A percentile compares a stretch with the other conserved stretches of the same genome.
phyloP scores from a whole-genome alignment of 2,113 vertebrate genomes.

The Leptobrachium leishanense region DNA sequence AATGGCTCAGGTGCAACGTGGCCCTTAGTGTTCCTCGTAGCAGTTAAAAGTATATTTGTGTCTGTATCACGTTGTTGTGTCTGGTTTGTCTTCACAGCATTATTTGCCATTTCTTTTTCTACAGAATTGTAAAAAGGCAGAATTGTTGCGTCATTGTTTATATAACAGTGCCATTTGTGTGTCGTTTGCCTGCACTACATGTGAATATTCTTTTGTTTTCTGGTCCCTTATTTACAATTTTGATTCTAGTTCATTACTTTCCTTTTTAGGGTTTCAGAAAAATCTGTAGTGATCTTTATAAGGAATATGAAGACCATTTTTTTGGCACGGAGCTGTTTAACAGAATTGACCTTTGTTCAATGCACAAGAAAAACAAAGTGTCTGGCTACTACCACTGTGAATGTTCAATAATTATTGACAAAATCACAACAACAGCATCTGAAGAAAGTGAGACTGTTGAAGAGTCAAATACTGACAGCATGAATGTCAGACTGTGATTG shows the following conservation, averaged over 20 bases:
- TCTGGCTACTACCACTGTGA: constrained; percentile 59
- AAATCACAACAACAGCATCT: background rate
- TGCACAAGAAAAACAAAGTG: constrained; percentile 59
- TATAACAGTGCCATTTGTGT: too few relatives aligned
- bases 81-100: too few relatives aligned
- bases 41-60: too few relatives aligned
- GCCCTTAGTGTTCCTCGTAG: too few relatives aligned
- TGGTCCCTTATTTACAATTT: background rate
- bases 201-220: background rate
- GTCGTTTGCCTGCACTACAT: too few relatives aligned
- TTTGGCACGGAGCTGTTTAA: constrained; percentile 57
- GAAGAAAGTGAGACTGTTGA: background rate
- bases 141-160: too few relatives aligned
- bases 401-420: constrained; percentile 49
- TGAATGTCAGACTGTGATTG: background rate
- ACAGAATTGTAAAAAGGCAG: too few relatives aligned
- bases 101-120: too few relatives aligned
- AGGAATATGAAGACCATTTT: constrained; percentile 55
- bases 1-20: too few relatives aligned
- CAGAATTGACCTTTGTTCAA: constrained; percentile 60
- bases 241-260: background rate
- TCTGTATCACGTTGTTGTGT: too few relatives aligned
- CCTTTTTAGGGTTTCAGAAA: constrained; percentile 53
- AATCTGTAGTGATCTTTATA: constrained; percentile 54
- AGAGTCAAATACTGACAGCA: background rate